A percentile compares a stretch with the other conserved stretches of the same genome.
phyloP scores from a whole-genome alignment of 92 coral and sea anemone species.

The Blastomussa wellsi region DNA sequence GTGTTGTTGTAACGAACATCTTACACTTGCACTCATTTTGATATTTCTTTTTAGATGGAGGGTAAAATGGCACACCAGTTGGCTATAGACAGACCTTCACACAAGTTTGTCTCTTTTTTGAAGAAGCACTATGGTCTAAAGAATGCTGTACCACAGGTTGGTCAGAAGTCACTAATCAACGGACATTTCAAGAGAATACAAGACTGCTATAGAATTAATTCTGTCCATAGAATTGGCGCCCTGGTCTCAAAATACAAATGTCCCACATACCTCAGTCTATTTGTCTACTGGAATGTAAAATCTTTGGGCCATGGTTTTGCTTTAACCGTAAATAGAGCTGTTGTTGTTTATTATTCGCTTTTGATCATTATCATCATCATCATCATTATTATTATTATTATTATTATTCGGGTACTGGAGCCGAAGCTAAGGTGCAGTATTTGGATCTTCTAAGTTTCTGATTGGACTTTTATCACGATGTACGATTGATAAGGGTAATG shows the following conservation, averaged over 20 bases:
- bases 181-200: neutral
- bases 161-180: neutral
- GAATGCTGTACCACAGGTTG: constrained; percentile 88
- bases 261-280: neutral
- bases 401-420: too few relatives aligned
- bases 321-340: too few relatives aligned
- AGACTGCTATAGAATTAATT: too few relatives aligned
- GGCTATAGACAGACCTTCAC: constrained; percentile 97
- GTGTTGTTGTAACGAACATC: too few relatives aligned
- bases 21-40: too few relatives aligned
- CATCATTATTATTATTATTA: too few relatives aligned
- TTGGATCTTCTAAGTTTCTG: neutral
- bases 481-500: neutral
- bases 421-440: too few relatives aligned
- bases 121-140: constrained; percentile 85
- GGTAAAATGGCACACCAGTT: constrained; percentile 70
- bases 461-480: neutral
- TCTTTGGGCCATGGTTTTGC: neutral
- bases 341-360: too few relatives aligned
- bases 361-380: too few relatives aligned
- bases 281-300: neutral
- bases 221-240: neutral
- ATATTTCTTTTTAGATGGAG: constrained; percentile 56
- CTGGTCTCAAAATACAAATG: neutral
- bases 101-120: constrained; percentile 84